Percentiles rank a stretch among this genome's conserved stretches.
These are phyloP conservation scores for Hydrotaea diabolus DNA, from an alignment of 2,888 invertebrate genomes.

Conservation along the genomic window DNA sequence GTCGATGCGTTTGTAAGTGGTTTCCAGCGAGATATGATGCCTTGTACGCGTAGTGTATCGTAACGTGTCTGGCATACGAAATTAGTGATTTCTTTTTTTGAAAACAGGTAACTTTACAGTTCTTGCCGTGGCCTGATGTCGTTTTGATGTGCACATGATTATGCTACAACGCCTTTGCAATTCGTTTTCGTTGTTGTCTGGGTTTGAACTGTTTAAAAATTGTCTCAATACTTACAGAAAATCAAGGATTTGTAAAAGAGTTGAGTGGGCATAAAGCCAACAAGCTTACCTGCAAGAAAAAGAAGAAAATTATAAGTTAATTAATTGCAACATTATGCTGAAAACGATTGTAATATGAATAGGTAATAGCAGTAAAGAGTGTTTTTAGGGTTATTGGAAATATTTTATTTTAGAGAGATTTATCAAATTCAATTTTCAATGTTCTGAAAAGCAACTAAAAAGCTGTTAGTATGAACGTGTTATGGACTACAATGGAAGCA, in stretches of 20 bases:
- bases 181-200: not conserved
- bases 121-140: not conserved
- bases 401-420: no score
- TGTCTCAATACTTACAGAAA: constrained; percentile 7
- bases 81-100: constrained; percentile 4
- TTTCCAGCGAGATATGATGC: not conserved
- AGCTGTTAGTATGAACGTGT: no score
- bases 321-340: not conserved
- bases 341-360: no score
- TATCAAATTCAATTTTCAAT: no score
- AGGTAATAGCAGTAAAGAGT: no score
- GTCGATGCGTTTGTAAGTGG: not conserved
- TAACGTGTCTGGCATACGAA: constrained; percentile 22
- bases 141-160: constrained; percentile 5
- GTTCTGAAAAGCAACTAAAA: no score
- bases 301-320: constrained; percentile 17
- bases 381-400: no score
- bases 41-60: not conserved
- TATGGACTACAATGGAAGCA: no score
- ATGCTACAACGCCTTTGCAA: not conserved
- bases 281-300: constrained; percentile 38
- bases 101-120: not conserved
- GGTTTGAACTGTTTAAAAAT: not conserved
- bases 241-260: not conserved
- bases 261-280: not conserved